phyloP scores from a whole-genome alignment of 2,797 vertebrate species.

The Somateria mollissima region DNA sequence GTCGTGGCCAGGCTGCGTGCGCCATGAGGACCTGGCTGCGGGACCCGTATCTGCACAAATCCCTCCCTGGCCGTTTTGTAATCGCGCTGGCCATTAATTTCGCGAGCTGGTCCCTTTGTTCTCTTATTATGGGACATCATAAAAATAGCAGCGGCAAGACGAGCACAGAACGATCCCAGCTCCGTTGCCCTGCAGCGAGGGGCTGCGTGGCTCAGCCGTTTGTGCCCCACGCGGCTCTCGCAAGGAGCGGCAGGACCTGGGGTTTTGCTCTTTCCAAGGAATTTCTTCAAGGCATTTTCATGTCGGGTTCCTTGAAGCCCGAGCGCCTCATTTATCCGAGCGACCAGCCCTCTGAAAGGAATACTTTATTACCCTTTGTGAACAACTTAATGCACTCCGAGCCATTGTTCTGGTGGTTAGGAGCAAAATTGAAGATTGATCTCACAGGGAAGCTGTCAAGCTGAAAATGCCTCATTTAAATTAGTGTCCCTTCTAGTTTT shows the following conservation, averaged over 20 bases:
- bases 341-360: constrained; percentile 48
- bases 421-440: constrained; percentile 53
- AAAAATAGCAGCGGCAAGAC: constrained; percentile 67
- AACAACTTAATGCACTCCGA: constrained; percentile 62
- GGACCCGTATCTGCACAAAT: neutral
- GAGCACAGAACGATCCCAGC: constrained; percentile 56
- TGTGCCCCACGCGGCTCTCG: neutral
- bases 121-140: constrained; percentile 60
- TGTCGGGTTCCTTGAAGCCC: constrained; percentile 62
- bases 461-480: constrained; percentile 62
- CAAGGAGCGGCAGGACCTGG: constrained; percentile 62
- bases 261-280: constrained; percentile 73
- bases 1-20: rapidly evolving
- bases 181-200: constrained; percentile 25
- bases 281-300: constrained; percentile 63
- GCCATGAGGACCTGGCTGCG: neutral
- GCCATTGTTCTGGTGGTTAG: constrained; percentile 63
- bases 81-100: constrained; percentile 60
- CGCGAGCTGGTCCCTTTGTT: constrained; percentile 64
- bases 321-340: constrained; percentile 25
- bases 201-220: constrained; percentile 59
- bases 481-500: constrained; percentile 58
- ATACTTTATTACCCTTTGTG: constrained; percentile 67
- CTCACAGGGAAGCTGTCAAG: constrained; percentile 68
- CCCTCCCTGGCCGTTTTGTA: constrained; percentile 41